Evolutionary conservation across 2,113 vertebrate species (phyloP), one percentile per base, ranked within the genome.

Genomic region (Vimba vimba): DNA sequence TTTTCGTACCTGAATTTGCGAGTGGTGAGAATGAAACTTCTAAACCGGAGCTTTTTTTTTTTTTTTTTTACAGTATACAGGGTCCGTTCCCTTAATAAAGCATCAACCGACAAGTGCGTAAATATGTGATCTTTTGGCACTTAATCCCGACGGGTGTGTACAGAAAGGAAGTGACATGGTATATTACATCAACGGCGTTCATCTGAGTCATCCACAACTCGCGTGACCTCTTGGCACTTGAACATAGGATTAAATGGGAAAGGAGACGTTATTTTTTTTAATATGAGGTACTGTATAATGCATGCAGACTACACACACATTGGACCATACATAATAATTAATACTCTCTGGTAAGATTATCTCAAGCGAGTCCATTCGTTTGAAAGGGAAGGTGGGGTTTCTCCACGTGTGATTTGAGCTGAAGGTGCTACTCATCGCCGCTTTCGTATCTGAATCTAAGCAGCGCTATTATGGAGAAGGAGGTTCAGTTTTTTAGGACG

Each of bases 101-200:
- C 94, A 92, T 93, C 80, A 93, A 95, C 94, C 92, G 89, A 93
- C 91, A 91, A 86, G 76, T 89, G 69, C 87, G 79, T 85, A 85
- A 91, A 89, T 86, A 36, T 88, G 89, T 33, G 71, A 89, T 89
- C 87, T 92, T 94, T 95, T 95, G 95, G 93, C 94, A 94, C 93
- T 91, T 89, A 75, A 90, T 93, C 89, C 84, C 84, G 89, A 76
- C 86, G 62, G 88, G 91, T 82, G 90, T 33, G 75, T 90, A 91
- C 90, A 92, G 83, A 69, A 64, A 73, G 84, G 86, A 62, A 87
- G 89, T 87, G 39, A 59, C 85, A 80, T 64, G 85, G 69, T 57
- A 30, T 84, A 84, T 81, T 82, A 76, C 47, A 57, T 82, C 69
- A 21, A 87, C 78, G 13, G 86, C 86, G 80, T 84, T 86, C 86